Evolutionary conservation across 2,888 invertebrate genomes (phyloP).

Genomic region (Neoscelio sp.): DNA sequence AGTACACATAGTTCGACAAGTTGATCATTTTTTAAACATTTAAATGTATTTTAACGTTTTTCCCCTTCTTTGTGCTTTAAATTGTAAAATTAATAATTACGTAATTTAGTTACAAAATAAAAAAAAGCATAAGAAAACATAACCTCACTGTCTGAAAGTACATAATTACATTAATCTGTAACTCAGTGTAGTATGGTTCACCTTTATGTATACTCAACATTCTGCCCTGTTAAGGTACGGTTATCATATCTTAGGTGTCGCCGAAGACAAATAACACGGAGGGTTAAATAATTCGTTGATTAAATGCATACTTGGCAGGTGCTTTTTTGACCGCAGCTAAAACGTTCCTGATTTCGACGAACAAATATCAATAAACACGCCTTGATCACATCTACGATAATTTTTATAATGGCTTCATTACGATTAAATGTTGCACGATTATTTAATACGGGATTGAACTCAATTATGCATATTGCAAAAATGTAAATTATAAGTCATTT

Average conservation of each 20-base stretch:
- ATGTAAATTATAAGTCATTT: constrained; percentile 46
- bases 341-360: constrained; percentile 60
- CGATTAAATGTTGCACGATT: constrained; percentile 35
- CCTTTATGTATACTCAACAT: constrained; percentile 5
- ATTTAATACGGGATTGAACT: constrained; percentile 32
- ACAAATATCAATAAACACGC: constrained; percentile 64
- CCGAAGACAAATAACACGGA: constrained; percentile 68
- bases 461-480: constrained; percentile 38
- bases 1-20: no score
- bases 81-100: no score
- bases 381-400: constrained; percentile 54
- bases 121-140: no score
- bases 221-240: constrained; percentile 17
- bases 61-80: no score
- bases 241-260: constrained; percentile 69
- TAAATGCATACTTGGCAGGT: constrained; percentile 67
- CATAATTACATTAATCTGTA: neutral
- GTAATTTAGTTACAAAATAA: no score
- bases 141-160: no score
- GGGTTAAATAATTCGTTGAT: constrained; percentile 67
- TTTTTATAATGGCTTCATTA: constrained; percentile 65
- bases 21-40: no score
- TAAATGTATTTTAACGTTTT: no score
- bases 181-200: neutral
- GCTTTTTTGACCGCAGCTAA: constrained; percentile 38